Percentiles rank a stretch among this genome's conserved stretches.
These are phyloP conservation scores for Corythoichthys intestinalis DNA, from an alignment of 2,113 vertebrate species.

Conservation along the genomic window DNA sequence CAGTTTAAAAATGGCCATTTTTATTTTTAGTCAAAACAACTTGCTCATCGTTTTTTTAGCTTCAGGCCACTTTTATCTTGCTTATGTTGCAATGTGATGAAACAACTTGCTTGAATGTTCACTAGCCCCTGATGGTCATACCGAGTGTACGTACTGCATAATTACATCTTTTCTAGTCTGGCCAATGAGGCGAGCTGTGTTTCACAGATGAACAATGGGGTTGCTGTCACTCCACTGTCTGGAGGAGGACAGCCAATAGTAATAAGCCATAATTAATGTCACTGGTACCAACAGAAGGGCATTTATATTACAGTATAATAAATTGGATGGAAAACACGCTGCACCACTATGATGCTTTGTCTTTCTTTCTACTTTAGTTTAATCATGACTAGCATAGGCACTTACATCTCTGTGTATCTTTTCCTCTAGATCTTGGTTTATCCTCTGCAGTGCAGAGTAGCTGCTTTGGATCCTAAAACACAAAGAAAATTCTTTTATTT, in stretches of 20 bases:
- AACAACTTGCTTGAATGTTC: constrained; percentile 25
- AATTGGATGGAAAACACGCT: constrained; percentile 33
- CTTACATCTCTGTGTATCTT: constrained; percentile 84
- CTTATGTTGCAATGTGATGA: constrained; percentile 15
- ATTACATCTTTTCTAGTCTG: constrained; percentile 57
- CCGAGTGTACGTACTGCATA: constrained; percentile 35
- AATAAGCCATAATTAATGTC: constrained; percentile 69
- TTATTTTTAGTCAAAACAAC: constrained; percentile 4
- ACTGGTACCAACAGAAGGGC: constrained; percentile 45
- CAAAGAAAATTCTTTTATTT: constrained; percentile 20
- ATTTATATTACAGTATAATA: constrained; percentile 51
- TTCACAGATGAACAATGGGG: constrained; percentile 51
- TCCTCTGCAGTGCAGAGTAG: constrained; percentile 92
- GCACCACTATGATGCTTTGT: constrained; percentile 3
- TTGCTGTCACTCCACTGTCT: constrained; percentile 48
- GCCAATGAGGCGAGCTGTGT: constrained; percentile 54
- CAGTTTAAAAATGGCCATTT: constrained; percentile 17
- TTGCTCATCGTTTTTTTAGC: constrained; percentile 13
- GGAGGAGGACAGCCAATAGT: constrained; percentile 62
- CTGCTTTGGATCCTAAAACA: constrained; percentile 89
- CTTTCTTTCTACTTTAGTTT: not conserved
- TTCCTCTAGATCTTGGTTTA: constrained; percentile 96
- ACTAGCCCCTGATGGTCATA: constrained; percentile 45
- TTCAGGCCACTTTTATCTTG: constrained; percentile 7
- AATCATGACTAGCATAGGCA: constrained; percentile 23